Conservation (phyloP, 2,113 vertebrate species). For the Cercocebus atys region DNA sequence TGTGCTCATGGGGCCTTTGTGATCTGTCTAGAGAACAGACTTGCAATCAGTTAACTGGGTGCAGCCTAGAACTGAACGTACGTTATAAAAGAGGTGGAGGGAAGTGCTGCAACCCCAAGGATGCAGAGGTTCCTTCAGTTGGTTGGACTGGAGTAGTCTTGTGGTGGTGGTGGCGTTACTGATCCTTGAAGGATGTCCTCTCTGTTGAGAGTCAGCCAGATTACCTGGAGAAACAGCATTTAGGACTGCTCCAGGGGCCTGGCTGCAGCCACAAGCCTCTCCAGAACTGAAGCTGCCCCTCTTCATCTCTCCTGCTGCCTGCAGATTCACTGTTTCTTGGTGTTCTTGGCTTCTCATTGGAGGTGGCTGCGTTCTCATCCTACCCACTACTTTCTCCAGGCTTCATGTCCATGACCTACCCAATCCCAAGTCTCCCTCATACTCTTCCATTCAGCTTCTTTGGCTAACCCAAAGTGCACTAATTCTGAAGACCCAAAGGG, state of each 20-base stretch:
- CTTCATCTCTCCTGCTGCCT: background rate
- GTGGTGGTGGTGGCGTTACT: background rate
- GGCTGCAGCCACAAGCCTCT: background rate
- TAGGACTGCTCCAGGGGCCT: background rate
- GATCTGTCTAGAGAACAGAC: background rate
- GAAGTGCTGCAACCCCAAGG: background rate
- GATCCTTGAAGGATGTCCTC: background rate
- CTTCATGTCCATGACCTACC: fast-evolving
- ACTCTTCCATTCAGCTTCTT: background rate
- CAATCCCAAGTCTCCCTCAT: background rate
- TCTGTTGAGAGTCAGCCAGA: background rate
- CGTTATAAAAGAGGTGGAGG: fast-evolving
- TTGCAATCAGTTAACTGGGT: background rate
- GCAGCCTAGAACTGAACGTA: background rate
- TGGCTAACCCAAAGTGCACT: background rate
- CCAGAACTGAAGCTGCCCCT: fast-evolving
- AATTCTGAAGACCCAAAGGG: background rate
- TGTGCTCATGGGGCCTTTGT: fast-evolving
- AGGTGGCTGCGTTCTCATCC: background rate
- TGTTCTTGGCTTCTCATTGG: background rate
- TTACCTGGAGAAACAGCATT: background rate
- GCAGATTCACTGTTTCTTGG: background rate
- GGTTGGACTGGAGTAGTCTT: background rate
- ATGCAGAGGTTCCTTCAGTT: background rate
- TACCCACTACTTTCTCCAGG: background rate